These are phyloP conservation scores for Dione vanillae DNA, from an alignment of 2,888 invertebrate genomes.

Conservation along the genomic window DNA sequence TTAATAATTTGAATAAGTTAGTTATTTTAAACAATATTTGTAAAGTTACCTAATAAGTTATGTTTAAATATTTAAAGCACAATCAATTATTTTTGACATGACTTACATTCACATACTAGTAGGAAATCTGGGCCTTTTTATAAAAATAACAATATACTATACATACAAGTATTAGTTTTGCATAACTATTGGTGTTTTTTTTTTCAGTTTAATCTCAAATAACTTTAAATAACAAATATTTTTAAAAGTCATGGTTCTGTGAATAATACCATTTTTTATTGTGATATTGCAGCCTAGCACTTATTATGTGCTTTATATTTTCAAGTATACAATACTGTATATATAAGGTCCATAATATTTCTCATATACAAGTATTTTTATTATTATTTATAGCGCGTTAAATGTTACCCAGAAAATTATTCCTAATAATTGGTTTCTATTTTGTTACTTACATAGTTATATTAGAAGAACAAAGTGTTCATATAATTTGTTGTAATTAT, in stretches of 20 bases:
- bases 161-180: too few species aligned
- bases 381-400: neutral
- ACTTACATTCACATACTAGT: too few species aligned
- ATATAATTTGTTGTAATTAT: too few species aligned
- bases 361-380: too few species aligned
- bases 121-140: too few species aligned
- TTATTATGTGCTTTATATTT: neutral
- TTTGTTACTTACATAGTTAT: neutral
- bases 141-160: too few species aligned
- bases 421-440: neutral
- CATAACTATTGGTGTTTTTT: too few species aligned
- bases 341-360: conserved; percentile 4
- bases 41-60: conserved; percentile 9
- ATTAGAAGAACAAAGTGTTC: neutral
- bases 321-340: neutral
- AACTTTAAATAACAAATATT: too few species aligned
- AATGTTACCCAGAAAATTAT: neutral
- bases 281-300: conserved; percentile 17
- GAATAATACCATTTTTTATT: neutral
- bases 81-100: neutral
- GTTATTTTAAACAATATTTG: too few species aligned
- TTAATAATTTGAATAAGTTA: too few species aligned
- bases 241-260: too few species aligned
- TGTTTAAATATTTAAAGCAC: conserved; percentile 5
- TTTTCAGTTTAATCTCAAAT: too few species aligned